phyloP scores from a whole-genome alignment of 2,113 vertebrate genomes.

The Sceloporus undulatus region DNA sequence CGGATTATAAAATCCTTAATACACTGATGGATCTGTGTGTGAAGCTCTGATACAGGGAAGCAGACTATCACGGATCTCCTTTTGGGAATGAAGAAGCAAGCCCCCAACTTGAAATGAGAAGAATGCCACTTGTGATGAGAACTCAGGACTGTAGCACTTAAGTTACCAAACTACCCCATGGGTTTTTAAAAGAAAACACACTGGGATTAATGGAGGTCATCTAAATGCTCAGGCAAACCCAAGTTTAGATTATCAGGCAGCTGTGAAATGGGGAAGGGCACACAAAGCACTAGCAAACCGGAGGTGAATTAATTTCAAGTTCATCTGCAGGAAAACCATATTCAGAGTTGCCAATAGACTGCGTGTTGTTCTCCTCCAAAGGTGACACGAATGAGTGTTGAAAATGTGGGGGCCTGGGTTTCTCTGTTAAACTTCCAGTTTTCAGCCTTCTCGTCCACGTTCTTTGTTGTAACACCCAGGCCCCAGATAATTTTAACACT shows the following conservation, averaged over 20 bases:
- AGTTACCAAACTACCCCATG: slow-evolving; percentile 46
- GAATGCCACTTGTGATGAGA: slow-evolving; percentile 19
- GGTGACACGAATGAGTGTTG: slow-evolving; percentile 73
- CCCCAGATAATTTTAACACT: slow-evolving; percentile 76
- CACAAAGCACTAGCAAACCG: slow-evolving; percentile 53
- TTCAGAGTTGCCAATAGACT: slow-evolving; percentile 58
- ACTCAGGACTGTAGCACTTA: slow-evolving; percentile 64
- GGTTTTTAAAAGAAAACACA: slow-evolving; percentile 51
- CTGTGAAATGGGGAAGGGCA: slow-evolving; percentile 26
- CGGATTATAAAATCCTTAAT: slow-evolving; percentile 54
- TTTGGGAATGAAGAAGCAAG: slow-evolving; percentile 25
- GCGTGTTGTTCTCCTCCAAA: slow-evolving; percentile 72
- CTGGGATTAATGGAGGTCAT: slow-evolving; percentile 43
- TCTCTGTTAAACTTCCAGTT: slow-evolving; percentile 72
- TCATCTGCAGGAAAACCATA: slow-evolving; percentile 50
- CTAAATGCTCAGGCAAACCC: slow-evolving; percentile 35
- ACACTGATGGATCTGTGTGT: slow-evolving; percentile 48
- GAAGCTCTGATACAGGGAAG: slow-evolving; percentile 27
- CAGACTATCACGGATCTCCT: slow-evolving; percentile 37
- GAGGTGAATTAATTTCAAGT: slow-evolving; percentile 58
- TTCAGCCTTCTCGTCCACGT: slow-evolving; percentile 66
- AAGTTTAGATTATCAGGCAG: slow-evolving; percentile 36
- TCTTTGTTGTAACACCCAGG: slow-evolving; percentile 69
- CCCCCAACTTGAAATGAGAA: too few relatives aligned
- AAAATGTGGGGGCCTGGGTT: slow-evolving; percentile 77